Percentiles rank a stretch among this genome's conserved stretches.
phyloP scores from a whole-genome alignment of 2,888 invertebrate species.

The Sphaerophoria taeniata region DNA sequence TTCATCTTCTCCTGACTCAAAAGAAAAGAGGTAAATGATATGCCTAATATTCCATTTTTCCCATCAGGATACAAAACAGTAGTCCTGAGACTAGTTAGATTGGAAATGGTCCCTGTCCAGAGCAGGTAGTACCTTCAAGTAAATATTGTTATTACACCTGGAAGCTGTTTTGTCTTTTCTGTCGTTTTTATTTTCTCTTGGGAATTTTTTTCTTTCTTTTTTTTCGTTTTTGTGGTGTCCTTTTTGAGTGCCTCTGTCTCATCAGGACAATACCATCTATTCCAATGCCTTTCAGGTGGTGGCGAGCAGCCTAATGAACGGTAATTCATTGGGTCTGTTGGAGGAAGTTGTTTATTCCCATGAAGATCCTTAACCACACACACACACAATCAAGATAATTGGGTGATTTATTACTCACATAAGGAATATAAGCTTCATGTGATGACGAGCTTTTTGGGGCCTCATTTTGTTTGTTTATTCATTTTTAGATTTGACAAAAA shows the following conservation, averaged over 20 bases:
- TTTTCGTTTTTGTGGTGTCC: background rate
- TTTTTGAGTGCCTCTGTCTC: background rate
- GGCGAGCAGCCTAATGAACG: no score
- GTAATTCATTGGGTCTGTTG: background rate
- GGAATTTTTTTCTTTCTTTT: constrained; percentile 4
- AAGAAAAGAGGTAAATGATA: constrained; percentile 34
- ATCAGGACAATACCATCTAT: constrained; percentile 19
- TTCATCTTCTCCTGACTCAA: background rate
- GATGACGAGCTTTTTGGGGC: constrained; percentile 20
- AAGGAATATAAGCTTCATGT: constrained; percentile 52
- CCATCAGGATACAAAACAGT: background rate
- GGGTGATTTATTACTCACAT: constrained; percentile 67
- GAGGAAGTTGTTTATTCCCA: constrained; percentile 31
- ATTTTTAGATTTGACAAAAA: constrained; percentile 2
- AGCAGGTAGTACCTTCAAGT: constrained; percentile 2
- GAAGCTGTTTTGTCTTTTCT: constrained; percentile 40
- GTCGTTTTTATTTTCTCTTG: constrained; percentile 39
- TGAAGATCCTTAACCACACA: constrained; percentile 28
- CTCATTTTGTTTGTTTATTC: background rate
- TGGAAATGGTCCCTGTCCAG: constrained; percentile 30
- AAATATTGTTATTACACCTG: constrained; percentile 66
- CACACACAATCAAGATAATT: constrained; percentile 51
- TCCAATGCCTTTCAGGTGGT: background rate
- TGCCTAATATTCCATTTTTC: constrained; percentile 1
- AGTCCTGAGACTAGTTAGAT: constrained; percentile 4